Conservation (phyloP, 2,113 vertebrate species). For the Mustela nigripes region DNA sequence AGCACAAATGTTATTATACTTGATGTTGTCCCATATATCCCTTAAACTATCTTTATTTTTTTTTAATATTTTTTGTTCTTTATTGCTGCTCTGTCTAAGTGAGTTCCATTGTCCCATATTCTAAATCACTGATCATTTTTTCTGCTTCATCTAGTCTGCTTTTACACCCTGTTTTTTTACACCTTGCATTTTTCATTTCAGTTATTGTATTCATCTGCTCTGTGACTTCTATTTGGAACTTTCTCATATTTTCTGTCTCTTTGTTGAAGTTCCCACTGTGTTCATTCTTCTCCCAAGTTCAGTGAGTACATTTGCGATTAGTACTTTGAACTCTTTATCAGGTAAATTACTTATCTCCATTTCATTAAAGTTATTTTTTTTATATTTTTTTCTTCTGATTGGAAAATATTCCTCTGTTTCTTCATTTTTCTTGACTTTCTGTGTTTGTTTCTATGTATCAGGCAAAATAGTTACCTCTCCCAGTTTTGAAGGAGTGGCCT, state of each 20-base stretch:
- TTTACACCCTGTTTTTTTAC: neutral
- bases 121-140: neutral
- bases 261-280: neutral
- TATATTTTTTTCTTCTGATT: neutral
- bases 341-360: neutral
- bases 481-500: neutral
- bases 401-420: neutral
- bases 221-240: neutral
- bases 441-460: neutral
- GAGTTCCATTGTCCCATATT: neutral
- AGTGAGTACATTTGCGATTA: neutral
- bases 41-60: neutral
- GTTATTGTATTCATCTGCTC: neutral
- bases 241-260: neutral
- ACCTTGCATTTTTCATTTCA: neutral
- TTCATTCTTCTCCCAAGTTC: neutral
- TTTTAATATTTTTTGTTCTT: neutral
- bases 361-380: neutral
- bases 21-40: neutral
- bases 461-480: neutral
- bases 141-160: neutral
- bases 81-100: neutral
- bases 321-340: neutral
- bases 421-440: neutral
- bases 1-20: neutral